Base-by-base conservation (phyloP, 2,113 vertebrate genomes). In the Canis aureus region DNA sequence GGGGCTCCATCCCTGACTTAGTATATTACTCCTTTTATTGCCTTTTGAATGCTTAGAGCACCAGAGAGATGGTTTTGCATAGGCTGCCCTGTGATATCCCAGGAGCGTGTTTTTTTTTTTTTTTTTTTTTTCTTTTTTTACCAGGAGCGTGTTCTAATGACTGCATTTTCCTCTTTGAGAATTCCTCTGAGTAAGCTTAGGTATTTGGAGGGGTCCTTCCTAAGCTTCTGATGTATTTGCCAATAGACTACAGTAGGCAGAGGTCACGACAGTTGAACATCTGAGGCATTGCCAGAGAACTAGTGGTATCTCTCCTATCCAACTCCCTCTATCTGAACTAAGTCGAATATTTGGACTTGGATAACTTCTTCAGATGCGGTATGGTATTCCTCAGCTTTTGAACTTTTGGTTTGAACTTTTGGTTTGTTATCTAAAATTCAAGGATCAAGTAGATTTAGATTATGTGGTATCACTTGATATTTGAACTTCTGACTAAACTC, bases 361-460 rank as follows among this genome's bases (percentile, higher is more conserved):
- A 60, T 96, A 32, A 73, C 23, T 95, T 32, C 25, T 93, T 69
- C 64, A 91, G n/a, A 67, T 32, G 53, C 12, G 16, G 22, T 74
- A 60, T 86, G 59, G 6, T 85, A 35, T 74, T 84, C n/a, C 22
- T 87, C 22, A 27, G 59, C 32, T 91, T 92, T 84, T 97, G 29
- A 78, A 59, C 25, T 93, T 89, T 62, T 43, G 16, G 2, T 86
- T 69, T 64, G 6, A 78, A 59, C 25, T 93, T 89, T 62, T 43
- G 16, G 2, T 86, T 69, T 64, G 6, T 84, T 93, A 71, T 86
- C 22, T 85, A 74, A 92, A 90, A 87, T 23, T 96, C 80, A 92
- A 15, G 20, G 80, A 69, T 94, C 66, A 90, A 43, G 67, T 81
- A 84, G 17, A 66, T 62, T 93, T 35, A 35, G n/a, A 60, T 96